Percentiles rank a stretch among this genome's conserved stretches.
Conservation (phyloP, 2,888 invertebrate genomes). For the Dermolepida albohirtum region DNA sequence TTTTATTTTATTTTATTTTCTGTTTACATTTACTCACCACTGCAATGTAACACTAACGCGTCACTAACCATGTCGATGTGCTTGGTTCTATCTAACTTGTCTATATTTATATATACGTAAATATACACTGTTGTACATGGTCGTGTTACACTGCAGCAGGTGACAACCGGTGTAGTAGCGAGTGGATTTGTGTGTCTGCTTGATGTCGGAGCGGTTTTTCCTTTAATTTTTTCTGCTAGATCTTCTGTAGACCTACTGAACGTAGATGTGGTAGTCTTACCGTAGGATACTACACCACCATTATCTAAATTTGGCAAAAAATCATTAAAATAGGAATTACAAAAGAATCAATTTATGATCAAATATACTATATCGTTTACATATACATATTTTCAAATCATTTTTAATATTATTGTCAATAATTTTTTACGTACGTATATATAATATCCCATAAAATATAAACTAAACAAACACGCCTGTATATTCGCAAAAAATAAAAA, state of each 20-base stretch:
- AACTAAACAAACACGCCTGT: too few species aligned
- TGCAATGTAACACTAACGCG: conserved; percentile 67
- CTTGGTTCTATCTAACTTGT: conserved; percentile 58
- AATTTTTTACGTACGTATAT: too few species aligned
- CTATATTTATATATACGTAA: conserved; percentile 4
- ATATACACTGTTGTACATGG: conserved; percentile 37
- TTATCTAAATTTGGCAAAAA: too few species aligned
- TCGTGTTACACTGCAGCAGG: conserved; percentile 65
- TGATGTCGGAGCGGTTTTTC: conserved; percentile 50
- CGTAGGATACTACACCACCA: conserved; percentile 15
- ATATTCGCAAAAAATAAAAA: too few species aligned
- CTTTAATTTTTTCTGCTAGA: conserved; percentile 32
- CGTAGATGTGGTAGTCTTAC: conserved; percentile 28
- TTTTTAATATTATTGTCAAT: too few species aligned
- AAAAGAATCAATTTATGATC: too few species aligned
- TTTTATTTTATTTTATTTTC: conserved; percentile 46
- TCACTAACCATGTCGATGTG: conserved; percentile 66
- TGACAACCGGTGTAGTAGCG: conserved; percentile 63
- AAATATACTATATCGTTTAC: too few species aligned
- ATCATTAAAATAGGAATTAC: too few species aligned
- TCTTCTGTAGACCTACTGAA: conserved; percentile 38
- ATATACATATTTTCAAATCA: too few species aligned
- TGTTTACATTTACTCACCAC: conserved; percentile 64
- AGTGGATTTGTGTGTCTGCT: conserved; percentile 61
- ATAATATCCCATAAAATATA: too few species aligned